These are phyloP conservation scores for Xylocopa sonorina DNA, from an alignment of 1,140 invertebrate genomes.

Conservation along the genomic window DNA sequence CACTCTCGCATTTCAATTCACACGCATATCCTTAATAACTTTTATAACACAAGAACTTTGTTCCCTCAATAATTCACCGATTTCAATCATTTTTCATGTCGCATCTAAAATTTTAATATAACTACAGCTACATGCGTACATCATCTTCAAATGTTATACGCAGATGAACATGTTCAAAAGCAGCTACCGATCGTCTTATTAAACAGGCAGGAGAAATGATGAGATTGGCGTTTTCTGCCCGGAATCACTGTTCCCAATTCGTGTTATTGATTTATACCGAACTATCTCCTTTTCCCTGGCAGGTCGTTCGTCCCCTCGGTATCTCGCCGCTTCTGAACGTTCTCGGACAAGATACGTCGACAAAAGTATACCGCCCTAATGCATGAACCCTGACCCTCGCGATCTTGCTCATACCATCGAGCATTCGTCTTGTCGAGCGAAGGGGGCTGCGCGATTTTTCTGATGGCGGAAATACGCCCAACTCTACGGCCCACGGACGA, in stretches of 20 bases:
- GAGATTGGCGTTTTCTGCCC: slow-evolving; percentile 29
- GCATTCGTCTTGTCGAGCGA: slow-evolving; percentile 53
- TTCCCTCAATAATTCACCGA: too few relatives aligned
- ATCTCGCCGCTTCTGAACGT: slow-evolving; percentile 41
- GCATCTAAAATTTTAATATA: too few relatives aligned
- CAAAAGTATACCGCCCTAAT: slow-evolving; percentile 62
- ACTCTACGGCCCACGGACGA: neutral
- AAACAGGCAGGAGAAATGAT: neutral
- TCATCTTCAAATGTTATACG: too few relatives aligned
- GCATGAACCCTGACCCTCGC: slow-evolving; percentile 52
- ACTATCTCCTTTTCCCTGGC: slow-evolving; percentile 38
- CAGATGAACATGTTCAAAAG: neutral
- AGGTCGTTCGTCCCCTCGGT: slow-evolving; percentile 31
- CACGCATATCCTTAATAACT: too few relatives aligned
- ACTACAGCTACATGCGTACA: too few relatives aligned
- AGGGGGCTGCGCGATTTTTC: slow-evolving; percentile 35
- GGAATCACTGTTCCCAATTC: slow-evolving; percentile 33
- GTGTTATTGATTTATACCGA: slow-evolving; percentile 59
- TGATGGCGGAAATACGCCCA: neutral
- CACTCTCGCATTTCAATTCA: too few relatives aligned
- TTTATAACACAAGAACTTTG: too few relatives aligned
- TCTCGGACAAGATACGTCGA: slow-evolving; percentile 51
- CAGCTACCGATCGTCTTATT: neutral
- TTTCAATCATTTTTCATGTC: too few relatives aligned
- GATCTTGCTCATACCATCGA: slow-evolving; percentile 48